Evolutionary conservation across 2,888 invertebrate genomes (phyloP), one percentile per base, ranked within the genome.

Genomic region (Diarsia dahlii): DNA sequence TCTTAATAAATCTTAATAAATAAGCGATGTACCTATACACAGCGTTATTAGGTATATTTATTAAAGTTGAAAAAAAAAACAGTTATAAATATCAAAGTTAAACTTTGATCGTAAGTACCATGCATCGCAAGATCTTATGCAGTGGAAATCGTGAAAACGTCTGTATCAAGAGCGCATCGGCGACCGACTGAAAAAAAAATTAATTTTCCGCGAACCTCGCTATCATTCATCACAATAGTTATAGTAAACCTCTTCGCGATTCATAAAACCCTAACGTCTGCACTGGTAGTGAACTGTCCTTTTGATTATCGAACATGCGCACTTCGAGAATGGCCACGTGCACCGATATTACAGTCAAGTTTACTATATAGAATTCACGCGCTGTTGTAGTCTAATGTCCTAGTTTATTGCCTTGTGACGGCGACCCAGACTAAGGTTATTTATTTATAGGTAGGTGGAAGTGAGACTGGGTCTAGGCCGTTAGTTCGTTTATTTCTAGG

Each of bases 281-380:
- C n/a, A 46, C 54, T 74, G 15, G 63, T 45, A 56, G 39, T 45
- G 3, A 28, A 58, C 60, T 28, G 52, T 39, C 66, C 4, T 63
- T 69, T 84, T 84, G 66, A 80, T 84, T 80, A 81, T 81, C 58
- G 80, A 80, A 74, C 80, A 80, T 80, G 81, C 81, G 80, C 81
- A 81, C 23, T 66, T 28, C 34, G 34, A 18, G 20, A 15, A 39
- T 3, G 15, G 13, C 68, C 73, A 81, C 80, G 80, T 81, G 80
- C 23, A 13, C 64, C 46, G 1, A 10, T 18, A 63, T 10, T 5
- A 28, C 18, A 23, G 28, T 60, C 28, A n/a, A 34, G 3, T 39
- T 54, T 45, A 20, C 74, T n/a, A 45, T 23, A 52, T 63, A 9
- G 15, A 39, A 10, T 34, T n/a, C 13, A 63, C 20, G 39, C 62